Percentiles rank a stretch among this genome's conserved stretches.
phyloP scores from a whole-genome alignment of 2,113 vertebrate species.

The Odocoileus virginianus region DNA sequence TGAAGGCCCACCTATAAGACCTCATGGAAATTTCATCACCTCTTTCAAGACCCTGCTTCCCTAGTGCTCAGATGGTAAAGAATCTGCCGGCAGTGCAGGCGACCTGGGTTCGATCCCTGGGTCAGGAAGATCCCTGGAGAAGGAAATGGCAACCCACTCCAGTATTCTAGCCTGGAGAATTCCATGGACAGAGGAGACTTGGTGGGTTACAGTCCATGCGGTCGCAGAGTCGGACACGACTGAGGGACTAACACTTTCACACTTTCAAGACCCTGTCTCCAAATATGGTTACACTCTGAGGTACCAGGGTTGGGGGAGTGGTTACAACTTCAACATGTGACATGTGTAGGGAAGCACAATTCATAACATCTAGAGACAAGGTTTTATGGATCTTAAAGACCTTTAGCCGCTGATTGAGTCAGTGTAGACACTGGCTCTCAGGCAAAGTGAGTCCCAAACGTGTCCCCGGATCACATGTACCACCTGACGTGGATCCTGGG shows the following conservation, averaged over 20 bases:
- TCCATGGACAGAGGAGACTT: not conserved
- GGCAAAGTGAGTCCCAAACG: not conserved
- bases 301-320: not conserved
- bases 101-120: not conserved
- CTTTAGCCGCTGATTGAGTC: not conserved
- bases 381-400: not conserved
- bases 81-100: not conserved
- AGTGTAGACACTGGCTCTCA: not conserved
- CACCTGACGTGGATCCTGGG: accelerated
- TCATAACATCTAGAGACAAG: not conserved
- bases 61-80: not conserved
- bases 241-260: not conserved
- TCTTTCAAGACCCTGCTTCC: not conserved
- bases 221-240: accelerated
- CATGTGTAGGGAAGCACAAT: not conserved
- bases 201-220: not conserved
- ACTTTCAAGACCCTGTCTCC: not conserved
- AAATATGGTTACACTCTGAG: not conserved
- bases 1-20: not conserved
- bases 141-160: not conserved
- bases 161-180: not conserved
- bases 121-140: not conserved
- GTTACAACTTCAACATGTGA: not conserved
- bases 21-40: not conserved
- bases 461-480: too few relatives aligned